Evolutionary conservation across 1,140 invertebrate genomes (phyloP).

Genomic region (Bathynomus jamesi): DNA sequence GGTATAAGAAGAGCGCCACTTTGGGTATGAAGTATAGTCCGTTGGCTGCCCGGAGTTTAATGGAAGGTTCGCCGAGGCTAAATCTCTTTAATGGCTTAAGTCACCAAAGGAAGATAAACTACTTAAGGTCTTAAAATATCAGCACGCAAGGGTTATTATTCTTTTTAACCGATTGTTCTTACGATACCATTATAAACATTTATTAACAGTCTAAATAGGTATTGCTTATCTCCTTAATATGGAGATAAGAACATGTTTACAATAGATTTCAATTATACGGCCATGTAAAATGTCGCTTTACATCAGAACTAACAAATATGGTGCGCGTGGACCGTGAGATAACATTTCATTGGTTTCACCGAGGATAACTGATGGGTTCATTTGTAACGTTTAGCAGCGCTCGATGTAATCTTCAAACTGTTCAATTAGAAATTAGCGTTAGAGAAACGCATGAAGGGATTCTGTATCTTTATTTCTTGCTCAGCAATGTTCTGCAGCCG

Average conservation of each 20-base stretch:
- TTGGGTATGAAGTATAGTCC: no score
- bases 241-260: not conserved
- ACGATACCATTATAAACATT: not conserved
- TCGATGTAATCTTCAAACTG: no score
- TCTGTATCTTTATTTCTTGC: no score
- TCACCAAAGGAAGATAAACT: no score
- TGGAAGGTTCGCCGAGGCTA: not conserved
- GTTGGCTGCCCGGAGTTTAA: not conserved
- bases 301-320: not conserved
- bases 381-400: not conserved
- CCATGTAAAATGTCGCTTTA: not conserved
- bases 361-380: not conserved
- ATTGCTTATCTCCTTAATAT: not conserved
- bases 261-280: not conserved
- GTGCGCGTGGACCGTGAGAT: not conserved
- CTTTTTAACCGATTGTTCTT: not conserved
- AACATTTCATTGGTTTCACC: no score
- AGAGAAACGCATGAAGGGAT: no score
- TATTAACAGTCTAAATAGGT: not conserved
- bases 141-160: not conserved
- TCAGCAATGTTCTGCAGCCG: no score
- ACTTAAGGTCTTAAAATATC: not conserved
- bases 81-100: no score
- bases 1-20: no score
- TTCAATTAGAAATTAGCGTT: no score